Base-by-base conservation (phyloP, 2,888 invertebrate species). In the Pemphredon lugubris region DNA sequence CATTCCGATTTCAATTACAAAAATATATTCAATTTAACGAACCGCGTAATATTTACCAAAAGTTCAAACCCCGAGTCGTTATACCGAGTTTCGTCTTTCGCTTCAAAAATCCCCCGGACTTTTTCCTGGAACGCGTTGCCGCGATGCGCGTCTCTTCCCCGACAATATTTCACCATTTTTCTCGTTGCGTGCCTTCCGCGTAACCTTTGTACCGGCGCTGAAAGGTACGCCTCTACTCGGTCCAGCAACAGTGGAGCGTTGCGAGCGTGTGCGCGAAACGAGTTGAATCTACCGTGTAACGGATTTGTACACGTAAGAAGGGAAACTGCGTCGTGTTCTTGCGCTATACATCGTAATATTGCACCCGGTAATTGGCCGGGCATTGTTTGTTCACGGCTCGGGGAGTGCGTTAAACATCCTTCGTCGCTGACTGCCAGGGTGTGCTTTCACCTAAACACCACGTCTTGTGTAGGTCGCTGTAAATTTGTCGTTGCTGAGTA, bases 331-430 rank as follows among this genome's bases (percentile, higher is more conserved):
- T 54, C 32, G 64, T 54, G 53, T 69, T 71, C 57, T 53, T 60
- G 7, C 50, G 48, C 67, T 26, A 57, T 69, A 71, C 71, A 74
- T 73, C 78, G 71, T 81, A 70, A 77, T 71, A 79, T 81, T 67
- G 78, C 83, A 70, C 75, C 72, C 74, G 68, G 77, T 83, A 83
- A 83, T 83, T 83, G 83, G 83, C 75, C 65, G n/a, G 59, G 74
- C 75, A 79, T 78, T 83, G 83, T 83, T 83, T 77, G 75, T 79
- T 78, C 76, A 69, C 71, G 78, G 74, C 68, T 59, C 65, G 44
- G 54, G 26, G 51, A 65, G 50, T 59, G 61, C 50, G 53, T 73
- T 73, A n/a, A 54, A 53, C 50, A 63, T 55, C 23, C 14, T 45
- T 50, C 0, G 16, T 30, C 45, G 30, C 39, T 4, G 48, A 20